Evolutionary conservation across 2,797 vertebrate genomes (phyloP), one percentile per base, ranked within the genome.

Genomic region (Distichodus sexfasciatus): DNA sequence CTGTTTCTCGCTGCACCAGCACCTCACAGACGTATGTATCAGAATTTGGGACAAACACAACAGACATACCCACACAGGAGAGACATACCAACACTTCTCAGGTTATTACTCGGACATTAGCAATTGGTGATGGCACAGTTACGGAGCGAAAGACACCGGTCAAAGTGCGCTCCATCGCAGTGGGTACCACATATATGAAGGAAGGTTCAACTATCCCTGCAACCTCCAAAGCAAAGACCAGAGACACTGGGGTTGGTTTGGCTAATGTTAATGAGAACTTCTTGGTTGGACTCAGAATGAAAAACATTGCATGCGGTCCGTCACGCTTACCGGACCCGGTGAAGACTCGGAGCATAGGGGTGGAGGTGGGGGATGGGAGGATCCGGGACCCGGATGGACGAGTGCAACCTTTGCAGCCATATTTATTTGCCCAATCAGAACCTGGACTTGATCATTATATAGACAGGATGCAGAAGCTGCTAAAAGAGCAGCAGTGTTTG

Each of bases 241-340:
- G 92, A 87, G 95, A 99, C 74, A 85, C 79, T 2, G 94, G 95
- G 0, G 76, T 94, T 73, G 97, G 97, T 6, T 91, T 95, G 76
- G 91, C 93, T 36, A 94, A 83, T 51, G 64, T 98, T 76, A 71
- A 92, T 2, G 96, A 99, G 57, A 96, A 95, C 83, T 97, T 93
- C 55, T 82, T 99, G 47, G 87, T 99, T 46, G 96, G 96, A 26
- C 82, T 98, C 43, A 96, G 94, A 85, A 94, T 94, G 57, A 87
- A 94, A 61, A 97, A 93, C 80, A 98, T 99, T 79, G 96, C 95
- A 0, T 98, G 95, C 1, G 97, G 96, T 41, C 92, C 96, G 0
- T 91, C 90, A 0, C 82, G 79, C 68, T 79, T 88, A 9, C 89
- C 88, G 1, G 89, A 91, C 72, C 92, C 94, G 4, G 4, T 82